phyloP scores from a whole-genome alignment of 1,140 invertebrate genomes.

The Reticulitermes speratus region DNA sequence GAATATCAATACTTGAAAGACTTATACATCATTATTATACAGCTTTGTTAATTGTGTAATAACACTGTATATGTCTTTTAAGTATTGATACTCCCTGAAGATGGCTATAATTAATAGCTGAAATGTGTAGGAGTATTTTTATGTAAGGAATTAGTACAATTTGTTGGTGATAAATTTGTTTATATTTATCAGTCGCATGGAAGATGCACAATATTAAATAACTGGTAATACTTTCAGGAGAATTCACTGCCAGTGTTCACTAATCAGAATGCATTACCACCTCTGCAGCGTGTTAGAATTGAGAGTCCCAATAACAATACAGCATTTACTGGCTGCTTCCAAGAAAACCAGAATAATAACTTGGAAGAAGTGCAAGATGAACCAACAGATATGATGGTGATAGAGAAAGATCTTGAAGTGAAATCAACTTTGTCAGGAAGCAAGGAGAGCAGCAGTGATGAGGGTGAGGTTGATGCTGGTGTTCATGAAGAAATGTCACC shows the following conservation, averaged over 20 bases:
- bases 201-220: too few species aligned
- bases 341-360: not conserved
- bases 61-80: too few species aligned
- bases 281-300: constrained; percentile 12
- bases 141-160: too few species aligned
- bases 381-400: not conserved
- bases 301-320: constrained; percentile 2
- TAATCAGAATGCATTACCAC: not conserved
- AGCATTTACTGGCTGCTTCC: not conserved
- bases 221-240: too few species aligned
- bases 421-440: not conserved
- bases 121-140: too few species aligned
- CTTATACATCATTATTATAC: too few species aligned
- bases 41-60: too few species aligned
- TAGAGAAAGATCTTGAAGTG: not conserved
- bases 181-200: too few species aligned
- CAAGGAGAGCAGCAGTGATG: not conserved
- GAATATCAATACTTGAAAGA: too few species aligned
- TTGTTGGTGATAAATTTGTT: too few species aligned
- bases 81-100: too few species aligned
- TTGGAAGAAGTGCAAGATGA: not conserved
- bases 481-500: not conserved
- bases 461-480: not conserved
- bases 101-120: too few species aligned
- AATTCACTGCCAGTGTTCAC: not conserved